Evolutionary conservation across 1,140 invertebrate genomes (phyloP).

Genomic region (Ips nitidus): DNA sequence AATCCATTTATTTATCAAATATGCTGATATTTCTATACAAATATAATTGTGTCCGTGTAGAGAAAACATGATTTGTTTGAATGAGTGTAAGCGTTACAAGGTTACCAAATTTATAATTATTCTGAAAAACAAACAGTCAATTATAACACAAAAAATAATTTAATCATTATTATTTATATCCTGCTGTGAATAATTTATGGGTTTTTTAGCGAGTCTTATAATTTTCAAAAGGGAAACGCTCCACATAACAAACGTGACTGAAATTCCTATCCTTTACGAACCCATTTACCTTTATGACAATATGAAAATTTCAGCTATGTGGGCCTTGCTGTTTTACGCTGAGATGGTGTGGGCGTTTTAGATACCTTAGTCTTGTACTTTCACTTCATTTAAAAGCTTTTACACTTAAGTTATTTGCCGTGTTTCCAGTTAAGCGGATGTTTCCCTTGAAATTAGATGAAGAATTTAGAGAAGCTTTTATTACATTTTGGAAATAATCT

Average conservation of each 20-base stretch:
- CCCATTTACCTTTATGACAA: background rate
- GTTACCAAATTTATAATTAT: too few species aligned
- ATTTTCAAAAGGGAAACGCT: background rate
- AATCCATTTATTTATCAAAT: too few species aligned
- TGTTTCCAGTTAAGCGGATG: constrained; percentile 6
- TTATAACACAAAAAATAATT: too few species aligned
- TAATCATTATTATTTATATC: too few species aligned
- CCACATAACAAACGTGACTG: constrained; percentile 6
- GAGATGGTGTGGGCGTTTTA: constrained; percentile 2
- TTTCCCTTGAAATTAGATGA: background rate
- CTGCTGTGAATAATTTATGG: too few species aligned
- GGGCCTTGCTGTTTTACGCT: background rate
- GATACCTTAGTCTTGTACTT: constrained; percentile 6
- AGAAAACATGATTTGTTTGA: too few species aligned
- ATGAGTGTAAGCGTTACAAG: too few species aligned
- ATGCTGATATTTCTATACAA: too few species aligned
- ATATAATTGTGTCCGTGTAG: too few species aligned
- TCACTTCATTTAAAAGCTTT: constrained; percentile 14
- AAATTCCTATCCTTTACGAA: constrained; percentile 8
- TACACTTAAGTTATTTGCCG: constrained; percentile 2
- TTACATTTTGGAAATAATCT: too few species aligned
- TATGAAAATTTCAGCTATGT: constrained; percentile 21
- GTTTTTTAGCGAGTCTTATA: background rate
- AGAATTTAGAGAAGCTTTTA: too few species aligned
- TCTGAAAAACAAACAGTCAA: too few species aligned